Base-by-base conservation (phyloP, 2,113 vertebrate species). In the Erpornis zantholeuca region DNA sequence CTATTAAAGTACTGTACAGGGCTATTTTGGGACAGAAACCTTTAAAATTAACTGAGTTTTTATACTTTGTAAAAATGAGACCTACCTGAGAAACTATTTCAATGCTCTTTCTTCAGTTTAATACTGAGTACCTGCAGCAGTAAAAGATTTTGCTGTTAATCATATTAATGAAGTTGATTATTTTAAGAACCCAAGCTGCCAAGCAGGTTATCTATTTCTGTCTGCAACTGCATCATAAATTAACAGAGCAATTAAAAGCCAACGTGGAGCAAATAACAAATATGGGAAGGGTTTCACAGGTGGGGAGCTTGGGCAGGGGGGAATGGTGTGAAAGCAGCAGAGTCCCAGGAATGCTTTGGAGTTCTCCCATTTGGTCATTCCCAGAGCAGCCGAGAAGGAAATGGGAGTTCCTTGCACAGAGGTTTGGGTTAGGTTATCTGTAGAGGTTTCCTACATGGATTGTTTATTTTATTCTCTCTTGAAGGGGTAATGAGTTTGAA, bases 181-280 rank as follows among this genome's bases (percentile, higher is more conserved):
- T 94, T 96, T 96, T 77, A 60, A 86, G 88, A 56, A 33, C 29
- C 20, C 47, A 6, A 54, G 88, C 94, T 95, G 96, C 89, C 56
- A n/a, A 90, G 92, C 92, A 87, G 75, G 65, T 89, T 89, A 52
- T 82, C 90, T 95, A 92, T 95, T 95, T 95, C 79, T 38, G 91
- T 88, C 71, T 71, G 81, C 2, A 40, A 29, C 31, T 53, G 44
- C 90, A 92, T 66, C 82, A 75, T 12, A 9, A 94, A 94, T 83
- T 91, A 94, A 80, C 27, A 0, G 15, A 53, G 83, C 77, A 86
- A 83, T 96, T 88, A 93, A 73, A 91, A 68, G 49, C 45, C 65
- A 76, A 33, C 4, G 3, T 73, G 86, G 21, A 20, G 50, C 60
- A 92, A 68, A 92, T 77, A 33, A 22, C 54, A 73, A 59, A 44